Conservation (phyloP, 2,113 vertebrate species). For the Mustela lutreola region DNA sequence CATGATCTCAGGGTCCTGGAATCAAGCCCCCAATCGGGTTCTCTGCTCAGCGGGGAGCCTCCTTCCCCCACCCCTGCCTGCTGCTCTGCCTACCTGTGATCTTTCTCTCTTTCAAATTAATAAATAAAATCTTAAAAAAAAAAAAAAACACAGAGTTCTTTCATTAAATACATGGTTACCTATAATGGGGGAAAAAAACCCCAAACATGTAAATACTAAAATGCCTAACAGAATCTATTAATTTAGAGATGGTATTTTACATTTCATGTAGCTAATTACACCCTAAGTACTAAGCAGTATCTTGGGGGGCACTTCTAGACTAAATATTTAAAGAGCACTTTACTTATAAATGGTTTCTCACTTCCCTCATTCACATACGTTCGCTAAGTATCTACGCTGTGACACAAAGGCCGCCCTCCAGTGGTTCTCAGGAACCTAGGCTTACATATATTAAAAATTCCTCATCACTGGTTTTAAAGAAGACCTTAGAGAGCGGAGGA, state of each 20-base stretch:
- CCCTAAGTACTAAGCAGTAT: not conserved
- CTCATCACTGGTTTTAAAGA: not conserved
- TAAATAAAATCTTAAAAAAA: no score
- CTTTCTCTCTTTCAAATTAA: no score
- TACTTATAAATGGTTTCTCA: not conserved
- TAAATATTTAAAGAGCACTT: not conserved
- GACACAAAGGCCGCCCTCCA: not conserved
- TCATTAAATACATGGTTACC: not conserved
- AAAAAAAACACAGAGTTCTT: not conserved
- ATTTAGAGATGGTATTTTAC: not conserved
- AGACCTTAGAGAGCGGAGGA: not conserved
- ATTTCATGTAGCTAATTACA: not conserved
- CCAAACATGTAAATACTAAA: not conserved
- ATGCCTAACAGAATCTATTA: conserved; percentile 1
- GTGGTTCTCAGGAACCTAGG: not conserved
- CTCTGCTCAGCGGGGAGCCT: no score
- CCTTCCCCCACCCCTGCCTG: no score
- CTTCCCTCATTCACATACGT: not conserved
- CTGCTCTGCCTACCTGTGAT: no score
- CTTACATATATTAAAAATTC: not conserved
- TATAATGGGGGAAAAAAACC: not conserved
- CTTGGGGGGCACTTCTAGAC: not conserved
- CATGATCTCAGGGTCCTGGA: no score
- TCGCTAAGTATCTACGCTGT: not conserved
- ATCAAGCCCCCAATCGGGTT: no score